Conservation (phyloP, 2,888 invertebrate species). For the Himalopsyche japonica region DNA sequence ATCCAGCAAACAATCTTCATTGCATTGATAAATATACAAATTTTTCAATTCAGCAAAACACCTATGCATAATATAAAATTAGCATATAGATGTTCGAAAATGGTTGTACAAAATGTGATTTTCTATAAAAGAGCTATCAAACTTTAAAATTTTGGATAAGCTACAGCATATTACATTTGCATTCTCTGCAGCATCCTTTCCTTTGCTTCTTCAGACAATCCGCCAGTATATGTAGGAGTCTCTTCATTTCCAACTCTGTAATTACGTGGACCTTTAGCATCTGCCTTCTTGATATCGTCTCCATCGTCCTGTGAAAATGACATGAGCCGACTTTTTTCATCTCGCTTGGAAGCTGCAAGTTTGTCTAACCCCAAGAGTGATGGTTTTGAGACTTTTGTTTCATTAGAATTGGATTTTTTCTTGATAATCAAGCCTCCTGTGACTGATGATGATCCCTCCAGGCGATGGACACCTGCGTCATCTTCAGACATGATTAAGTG, state of each 20-base stretch:
- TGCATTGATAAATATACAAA: too few species aligned
- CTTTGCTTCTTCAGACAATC: constrained; percentile 79
- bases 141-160: background rate
- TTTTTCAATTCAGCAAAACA: too few species aligned
- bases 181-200: constrained; percentile 72
- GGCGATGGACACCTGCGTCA: constrained; percentile 67
- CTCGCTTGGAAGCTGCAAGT: constrained; percentile 76
- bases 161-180: constrained; percentile 50
- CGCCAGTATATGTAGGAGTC: constrained; percentile 93
- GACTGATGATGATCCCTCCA: constrained; percentile 68
- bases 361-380: constrained; percentile 84
- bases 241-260: constrained; percentile 82
- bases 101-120: too few species aligned
- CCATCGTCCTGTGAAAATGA: constrained; percentile 63
- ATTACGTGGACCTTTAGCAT: constrained; percentile 57
- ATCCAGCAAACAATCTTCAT: too few species aligned
- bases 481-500: constrained; percentile 45
- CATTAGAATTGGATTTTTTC: constrained; percentile 64
- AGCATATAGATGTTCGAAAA: too few species aligned
- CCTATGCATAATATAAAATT: too few species aligned
- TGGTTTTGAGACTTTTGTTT: constrained; percentile 75
- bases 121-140: too few species aligned
- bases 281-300: constrained; percentile 46
- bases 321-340: constrained; percentile 66
- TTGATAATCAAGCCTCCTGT: constrained; percentile 74